A percentile compares a stretch with the other conserved stretches of the same genome.
phyloP scores from a whole-genome alignment of 1,140 invertebrate species.

The Neodiprion lecontei region DNA sequence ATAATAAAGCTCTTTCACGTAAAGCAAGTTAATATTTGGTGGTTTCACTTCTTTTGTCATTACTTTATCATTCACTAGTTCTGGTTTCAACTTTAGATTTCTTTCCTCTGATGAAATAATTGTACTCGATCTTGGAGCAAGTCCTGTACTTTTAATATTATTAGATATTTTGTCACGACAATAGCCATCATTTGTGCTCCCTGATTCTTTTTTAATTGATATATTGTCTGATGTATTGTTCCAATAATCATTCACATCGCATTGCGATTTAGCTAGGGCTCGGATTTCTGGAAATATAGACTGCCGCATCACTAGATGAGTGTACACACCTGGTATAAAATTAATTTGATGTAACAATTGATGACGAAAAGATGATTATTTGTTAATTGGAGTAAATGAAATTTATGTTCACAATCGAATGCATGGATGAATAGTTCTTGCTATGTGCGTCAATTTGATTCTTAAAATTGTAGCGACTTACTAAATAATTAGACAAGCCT shows the following conservation, averaged over 20 bases:
- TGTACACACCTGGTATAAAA: constrained; percentile 46
- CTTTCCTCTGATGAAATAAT: not conserved
- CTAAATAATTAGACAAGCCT: too few relatives aligned
- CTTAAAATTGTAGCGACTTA: too few relatives aligned
- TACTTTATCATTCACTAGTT: not conserved
- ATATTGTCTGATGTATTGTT: constrained; percentile 45
- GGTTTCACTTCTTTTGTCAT: not conserved
- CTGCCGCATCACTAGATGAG: constrained; percentile 49
- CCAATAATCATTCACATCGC: constrained; percentile 47
- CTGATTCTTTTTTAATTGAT: constrained; percentile 7
- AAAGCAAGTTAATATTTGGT: not conserved
- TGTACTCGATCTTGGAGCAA: too few relatives aligned
- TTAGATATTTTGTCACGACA: too few relatives aligned
- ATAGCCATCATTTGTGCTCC: too few relatives aligned
- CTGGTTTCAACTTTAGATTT: not conserved
- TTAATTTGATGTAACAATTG: not conserved
- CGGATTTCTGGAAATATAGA: constrained; percentile 47
- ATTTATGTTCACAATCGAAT: too few relatives aligned
- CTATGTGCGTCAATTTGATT: too few relatives aligned
- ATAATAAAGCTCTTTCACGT: not conserved
- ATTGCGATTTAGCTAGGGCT: constrained; percentile 33
- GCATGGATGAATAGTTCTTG: too few relatives aligned
- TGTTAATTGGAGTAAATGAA: too few relatives aligned
- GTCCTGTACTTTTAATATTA: too few relatives aligned
- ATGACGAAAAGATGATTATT: not conserved